A percentile compares a stretch with the other conserved stretches of the same genome.
These are phyloP conservation scores for Huso huso DNA, from an alignment of 2,797 vertebrate species.

Conservation along the genomic window DNA sequence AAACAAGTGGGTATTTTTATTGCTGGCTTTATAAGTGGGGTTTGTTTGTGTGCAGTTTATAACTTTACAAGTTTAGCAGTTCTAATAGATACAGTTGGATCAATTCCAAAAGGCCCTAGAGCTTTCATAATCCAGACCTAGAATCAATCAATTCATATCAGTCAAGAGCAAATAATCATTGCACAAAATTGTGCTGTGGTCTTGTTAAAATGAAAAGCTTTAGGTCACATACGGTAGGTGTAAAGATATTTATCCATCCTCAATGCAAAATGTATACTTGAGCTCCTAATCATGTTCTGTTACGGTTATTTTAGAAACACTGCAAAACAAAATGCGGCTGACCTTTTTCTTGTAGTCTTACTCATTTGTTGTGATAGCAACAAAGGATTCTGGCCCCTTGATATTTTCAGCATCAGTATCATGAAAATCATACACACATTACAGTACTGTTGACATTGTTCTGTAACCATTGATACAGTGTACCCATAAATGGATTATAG, in stretches of 20 bases:
- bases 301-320: background rate
- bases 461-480: no score
- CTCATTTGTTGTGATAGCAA: background rate
- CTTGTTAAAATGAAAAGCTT: background rate
- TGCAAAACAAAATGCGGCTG: background rate
- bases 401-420: background rate
- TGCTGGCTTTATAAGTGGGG: no score
- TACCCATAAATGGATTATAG: no score
- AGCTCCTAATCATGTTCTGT: background rate
- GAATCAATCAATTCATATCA: background rate
- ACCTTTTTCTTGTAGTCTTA: background rate
- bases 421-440: background rate
- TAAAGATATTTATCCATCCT: background rate
- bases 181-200: background rate
- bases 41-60: no score
- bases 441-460: no score
- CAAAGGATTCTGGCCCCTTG: background rate
- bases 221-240: background rate
- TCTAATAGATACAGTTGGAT: background rate
- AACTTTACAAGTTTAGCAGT: no score
- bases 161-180: background rate
- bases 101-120: background rate
- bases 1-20: no score
- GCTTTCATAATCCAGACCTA: background rate
- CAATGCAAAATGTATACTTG: background rate